phyloP scores from a whole-genome alignment of 1,140 invertebrate genomes.

The Tribolium castaneum region DNA sequence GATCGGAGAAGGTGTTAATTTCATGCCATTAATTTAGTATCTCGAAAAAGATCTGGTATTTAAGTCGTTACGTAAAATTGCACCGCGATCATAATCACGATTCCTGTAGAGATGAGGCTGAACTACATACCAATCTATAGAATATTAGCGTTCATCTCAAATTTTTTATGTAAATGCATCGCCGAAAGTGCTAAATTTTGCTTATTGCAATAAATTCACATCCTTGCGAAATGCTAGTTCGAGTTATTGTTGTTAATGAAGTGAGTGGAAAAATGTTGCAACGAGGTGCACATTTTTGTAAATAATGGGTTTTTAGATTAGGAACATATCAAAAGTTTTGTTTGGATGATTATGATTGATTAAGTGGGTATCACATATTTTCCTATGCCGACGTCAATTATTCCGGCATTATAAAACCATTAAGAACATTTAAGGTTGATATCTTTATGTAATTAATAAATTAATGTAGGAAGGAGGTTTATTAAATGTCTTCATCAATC shows the following conservation, averaged over 20 bases:
- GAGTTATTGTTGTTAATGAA: neutral
- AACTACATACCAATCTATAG: neutral
- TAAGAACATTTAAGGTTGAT: neutral
- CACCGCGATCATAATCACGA: slow-evolving; percentile 3
- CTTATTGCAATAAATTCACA: neutral
- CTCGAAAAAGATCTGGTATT: slow-evolving; percentile 12
- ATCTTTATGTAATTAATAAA: slow-evolving; percentile 16
- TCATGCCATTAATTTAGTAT: neutral
- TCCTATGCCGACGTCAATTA: neutral
- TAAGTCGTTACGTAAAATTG: slow-evolving; percentile 14
- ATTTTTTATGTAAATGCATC: slow-evolving; percentile 10
- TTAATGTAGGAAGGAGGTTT: neutral
- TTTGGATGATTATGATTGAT: neutral
- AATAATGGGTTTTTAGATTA: neutral
- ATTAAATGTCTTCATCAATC: slow-evolving; percentile 13
- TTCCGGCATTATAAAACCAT: slow-evolving; percentile 5
- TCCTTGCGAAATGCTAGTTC: slow-evolving; percentile 3
- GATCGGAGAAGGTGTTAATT: neutral
- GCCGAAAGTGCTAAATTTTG: slow-evolving; percentile 19
- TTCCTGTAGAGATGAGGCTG: neutral
- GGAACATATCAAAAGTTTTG: too few species aligned
- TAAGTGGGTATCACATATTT: too few species aligned
- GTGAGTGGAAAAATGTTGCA: slow-evolving; percentile 13
- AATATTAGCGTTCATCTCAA: slow-evolving; percentile 4
- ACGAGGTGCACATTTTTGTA: neutral